These are phyloP conservation scores for Emmelina monodactyla DNA, from an alignment of 2,888 invertebrate genomes.

Conservation along the genomic window DNA sequence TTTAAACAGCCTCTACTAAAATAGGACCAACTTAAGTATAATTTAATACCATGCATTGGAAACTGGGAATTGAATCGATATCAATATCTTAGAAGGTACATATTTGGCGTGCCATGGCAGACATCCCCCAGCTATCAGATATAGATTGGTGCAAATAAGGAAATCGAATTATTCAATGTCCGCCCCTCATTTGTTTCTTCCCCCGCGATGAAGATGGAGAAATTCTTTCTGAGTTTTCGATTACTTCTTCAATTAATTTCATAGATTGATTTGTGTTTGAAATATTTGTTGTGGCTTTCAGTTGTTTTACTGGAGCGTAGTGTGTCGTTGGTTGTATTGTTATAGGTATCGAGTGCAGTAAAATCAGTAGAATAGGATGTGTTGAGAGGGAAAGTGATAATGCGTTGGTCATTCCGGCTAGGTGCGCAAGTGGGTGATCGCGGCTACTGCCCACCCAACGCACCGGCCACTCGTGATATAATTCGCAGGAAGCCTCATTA, in stretches of 20 bases:
- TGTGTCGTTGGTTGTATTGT: no score
- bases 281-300: slow-evolving; percentile 22
- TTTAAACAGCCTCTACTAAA: not conserved
- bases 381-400: slow-evolving; percentile 60
- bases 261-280: slow-evolving; percentile 64
- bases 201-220: slow-evolving; percentile 55
- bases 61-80: slow-evolving; percentile 9
- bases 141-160: slow-evolving; percentile 66
- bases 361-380: slow-evolving; percentile 1
- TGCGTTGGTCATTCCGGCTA: slow-evolving; percentile 55
- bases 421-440: slow-evolving; percentile 58
- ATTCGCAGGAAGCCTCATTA: slow-evolving; percentile 56
- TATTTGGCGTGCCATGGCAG: not conserved
- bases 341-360: not conserved
- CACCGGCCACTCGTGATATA: slow-evolving; percentile 57
- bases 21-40: not conserved
- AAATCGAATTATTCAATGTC: slow-evolving; percentile 67
- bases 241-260: slow-evolving; percentile 67
- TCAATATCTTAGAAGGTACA: no score
- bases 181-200: slow-evolving; percentile 63
- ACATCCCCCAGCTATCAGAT: slow-evolving; percentile 29
- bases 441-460: slow-evolving; percentile 55
- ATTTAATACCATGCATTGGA: not conserved
- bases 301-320: no score
- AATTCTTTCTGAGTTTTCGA: slow-evolving; percentile 67